Conservation (phyloP, 2,113 vertebrate species). For the Charadrius vociferus region DNA sequence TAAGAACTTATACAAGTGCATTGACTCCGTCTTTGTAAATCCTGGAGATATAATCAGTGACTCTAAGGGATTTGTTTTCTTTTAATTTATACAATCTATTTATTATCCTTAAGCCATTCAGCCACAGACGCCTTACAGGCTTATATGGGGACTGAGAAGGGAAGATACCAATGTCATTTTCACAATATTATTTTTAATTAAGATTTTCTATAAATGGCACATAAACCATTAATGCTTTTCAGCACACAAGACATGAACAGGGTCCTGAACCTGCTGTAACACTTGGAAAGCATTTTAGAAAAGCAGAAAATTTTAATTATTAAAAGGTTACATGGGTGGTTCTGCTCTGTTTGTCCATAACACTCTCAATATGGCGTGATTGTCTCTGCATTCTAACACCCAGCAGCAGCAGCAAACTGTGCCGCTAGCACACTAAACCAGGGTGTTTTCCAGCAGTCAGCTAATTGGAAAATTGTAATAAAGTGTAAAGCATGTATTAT, state of each 20-base stretch:
- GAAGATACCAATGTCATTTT: not conserved
- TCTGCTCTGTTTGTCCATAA: conserved; percentile 68
- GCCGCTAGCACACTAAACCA: conserved; percentile 8
- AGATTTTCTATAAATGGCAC: conserved; percentile 1
- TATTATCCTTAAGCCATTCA: conserved; percentile 1
- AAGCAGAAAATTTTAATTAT: conserved; percentile 71
- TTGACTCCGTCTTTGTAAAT: not conserved
- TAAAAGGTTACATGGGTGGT: conserved; percentile 63
- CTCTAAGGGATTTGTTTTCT: not conserved
- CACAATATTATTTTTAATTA: conserved; percentile 16
- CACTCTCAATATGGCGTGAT: conserved; percentile 55
- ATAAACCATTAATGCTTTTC: conserved; percentile 18
- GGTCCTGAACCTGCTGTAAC: conserved; percentile 36
- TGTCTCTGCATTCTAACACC: conserved; percentile 43
- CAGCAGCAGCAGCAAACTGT: conserved; percentile 45
- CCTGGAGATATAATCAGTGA: not conserved
- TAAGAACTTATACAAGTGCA: not conserved
- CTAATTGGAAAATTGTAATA: conserved; percentile 63
- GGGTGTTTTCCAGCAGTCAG: conserved; percentile 31
- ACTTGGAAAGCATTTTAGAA: conserved; percentile 62
- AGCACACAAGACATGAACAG: conserved; percentile 34
- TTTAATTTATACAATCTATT: not conserved
- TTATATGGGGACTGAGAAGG: not conserved
- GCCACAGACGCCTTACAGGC: not conserved
- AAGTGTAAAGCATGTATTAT: conserved; percentile 6